Evolutionary conservation across 2,113 vertebrate genomes (phyloP).

Genomic region (Hylia prasina): DNA sequence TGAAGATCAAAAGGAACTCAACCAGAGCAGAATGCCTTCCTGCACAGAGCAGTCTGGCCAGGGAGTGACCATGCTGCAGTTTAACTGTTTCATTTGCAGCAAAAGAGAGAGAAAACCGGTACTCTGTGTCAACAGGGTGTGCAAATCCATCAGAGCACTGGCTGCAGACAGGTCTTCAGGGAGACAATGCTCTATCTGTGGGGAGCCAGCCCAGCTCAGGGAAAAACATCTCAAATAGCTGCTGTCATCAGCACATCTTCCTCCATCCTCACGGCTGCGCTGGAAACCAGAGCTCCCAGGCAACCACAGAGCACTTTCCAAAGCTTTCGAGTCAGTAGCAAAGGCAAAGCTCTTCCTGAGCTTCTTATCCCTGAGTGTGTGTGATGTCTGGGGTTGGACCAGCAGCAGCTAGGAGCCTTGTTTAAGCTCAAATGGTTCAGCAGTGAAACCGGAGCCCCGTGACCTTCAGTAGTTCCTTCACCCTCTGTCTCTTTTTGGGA

Average conservation of each 20-base stretch:
- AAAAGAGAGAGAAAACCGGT: neutral
- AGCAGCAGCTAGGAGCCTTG: neutral
- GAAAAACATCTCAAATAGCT: neutral
- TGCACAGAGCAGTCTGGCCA: neutral
- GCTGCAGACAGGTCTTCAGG: neutral
- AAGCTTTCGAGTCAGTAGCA: neutral
- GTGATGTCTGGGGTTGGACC: neutral
- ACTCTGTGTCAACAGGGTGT: neutral
- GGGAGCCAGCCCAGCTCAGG: neutral
- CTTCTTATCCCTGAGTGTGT: neutral
- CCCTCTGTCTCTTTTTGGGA: neutral
- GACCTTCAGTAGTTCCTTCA: neutral
- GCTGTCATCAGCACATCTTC: neutral
- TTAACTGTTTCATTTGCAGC: neutral
- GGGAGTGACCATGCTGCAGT: neutral
- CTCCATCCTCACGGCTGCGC: neutral
- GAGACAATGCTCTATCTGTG: neutral
- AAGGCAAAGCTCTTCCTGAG: neutral
- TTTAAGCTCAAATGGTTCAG: neutral
- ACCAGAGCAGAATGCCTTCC: neutral
- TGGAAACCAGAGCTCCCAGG: conserved; percentile 4
- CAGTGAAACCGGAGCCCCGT: neutral
- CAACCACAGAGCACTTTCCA: neutral
- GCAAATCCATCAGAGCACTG: neutral
- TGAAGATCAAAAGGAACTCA: neutral